Base-by-base conservation (phyloP, 1,140 invertebrate species). In the Ceratina australensis region DNA sequence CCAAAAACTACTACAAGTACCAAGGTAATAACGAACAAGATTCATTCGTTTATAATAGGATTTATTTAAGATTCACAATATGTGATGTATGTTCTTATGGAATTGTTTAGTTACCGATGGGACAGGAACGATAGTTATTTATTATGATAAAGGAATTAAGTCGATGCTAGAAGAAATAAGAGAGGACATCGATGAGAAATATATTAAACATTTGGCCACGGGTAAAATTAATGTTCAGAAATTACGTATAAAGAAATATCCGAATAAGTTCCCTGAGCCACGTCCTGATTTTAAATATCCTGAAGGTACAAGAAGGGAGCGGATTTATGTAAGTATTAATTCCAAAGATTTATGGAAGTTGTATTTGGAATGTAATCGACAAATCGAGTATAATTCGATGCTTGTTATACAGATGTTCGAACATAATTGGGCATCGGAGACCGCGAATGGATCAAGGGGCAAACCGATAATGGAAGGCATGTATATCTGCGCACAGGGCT, bases 221-320 rank as follows among this genome's bases (percentile, higher is more conserved):
- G 64, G 49, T 2, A 52, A 10, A 5, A 28, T 65, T 15, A 15
- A 74, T 20, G 28, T 33, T 0, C 8, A 54, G 18, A 0, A 0
- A n/a, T 28, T 71, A 3, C 24, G 12, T 12, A n/a, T 0, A 2
- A 16, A 66, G 3, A 4, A 22, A 12, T 73, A 16, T 13, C 76
- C 76, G 18, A 50, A 65, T 33, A 1, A 7, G 8, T 68, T 68
- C 2, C 24, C 47, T 8, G 18, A 60, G 5, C 56, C 64, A n/a
- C 54, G 72, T 5, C 78, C 72, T 26, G 8, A 42, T 0, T 79
- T 79, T 60, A n/a, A 20, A 4, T 79, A 79, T 63, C 57, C 72
- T 10, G 0, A 0, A 15, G 26, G 8, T 18, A 66, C 60, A 20
- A 72, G 26, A 12, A 26, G 24, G 8, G 24, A 3, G 5, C 33